These are phyloP conservation scores for Aporophyla lueneburgensis DNA, from an alignment of 2,888 invertebrate species.

Conservation along the genomic window DNA sequence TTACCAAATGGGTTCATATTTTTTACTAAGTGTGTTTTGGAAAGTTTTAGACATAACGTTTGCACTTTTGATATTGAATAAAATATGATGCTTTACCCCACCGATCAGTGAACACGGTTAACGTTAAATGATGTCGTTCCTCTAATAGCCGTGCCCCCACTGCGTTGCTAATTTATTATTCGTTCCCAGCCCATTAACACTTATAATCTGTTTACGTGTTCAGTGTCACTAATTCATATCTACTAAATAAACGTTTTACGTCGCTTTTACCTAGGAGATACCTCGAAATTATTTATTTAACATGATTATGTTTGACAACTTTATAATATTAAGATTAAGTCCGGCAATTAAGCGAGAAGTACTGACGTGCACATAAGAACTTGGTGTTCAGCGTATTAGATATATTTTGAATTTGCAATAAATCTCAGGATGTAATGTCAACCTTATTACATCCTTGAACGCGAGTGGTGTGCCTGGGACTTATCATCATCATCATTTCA, in stretches of 20 bases:
- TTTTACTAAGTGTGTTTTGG: slow-evolving; percentile 67
- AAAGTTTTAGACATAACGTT: slow-evolving; percentile 67
- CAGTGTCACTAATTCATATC: slow-evolving; percentile 63
- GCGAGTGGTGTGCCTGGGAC: too few relatives aligned
- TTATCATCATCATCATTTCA: too few relatives aligned
- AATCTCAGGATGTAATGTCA: background rate
- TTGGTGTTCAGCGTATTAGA: background rate
- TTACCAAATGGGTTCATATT: slow-evolving; percentile 79
- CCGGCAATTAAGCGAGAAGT: slow-evolving; percentile 25
- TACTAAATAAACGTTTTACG: slow-evolving; percentile 61
- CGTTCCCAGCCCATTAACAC: slow-evolving; percentile 80
- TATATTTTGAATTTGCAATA: background rate
- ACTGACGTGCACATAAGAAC: background rate
- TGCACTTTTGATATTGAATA: slow-evolving; percentile 25
- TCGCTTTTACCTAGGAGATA: slow-evolving; percentile 15
- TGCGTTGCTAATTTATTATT: slow-evolving; percentile 74
- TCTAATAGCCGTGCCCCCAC: slow-evolving; percentile 64
- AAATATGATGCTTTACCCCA: slow-evolving; percentile 20
- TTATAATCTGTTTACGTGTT: slow-evolving; percentile 65
- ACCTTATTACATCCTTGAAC: background rate
- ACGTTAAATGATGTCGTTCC: slow-evolving; percentile 61
- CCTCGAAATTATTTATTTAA: slow-evolving; percentile 32
- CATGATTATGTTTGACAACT: slow-evolving; percentile 39
- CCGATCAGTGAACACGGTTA: slow-evolving; percentile 52
- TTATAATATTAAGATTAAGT: slow-evolving; percentile 36